These are phyloP conservation scores for Lineus longissimus DNA, from an alignment of 1,140 invertebrate species.

Conservation along the genomic window DNA sequence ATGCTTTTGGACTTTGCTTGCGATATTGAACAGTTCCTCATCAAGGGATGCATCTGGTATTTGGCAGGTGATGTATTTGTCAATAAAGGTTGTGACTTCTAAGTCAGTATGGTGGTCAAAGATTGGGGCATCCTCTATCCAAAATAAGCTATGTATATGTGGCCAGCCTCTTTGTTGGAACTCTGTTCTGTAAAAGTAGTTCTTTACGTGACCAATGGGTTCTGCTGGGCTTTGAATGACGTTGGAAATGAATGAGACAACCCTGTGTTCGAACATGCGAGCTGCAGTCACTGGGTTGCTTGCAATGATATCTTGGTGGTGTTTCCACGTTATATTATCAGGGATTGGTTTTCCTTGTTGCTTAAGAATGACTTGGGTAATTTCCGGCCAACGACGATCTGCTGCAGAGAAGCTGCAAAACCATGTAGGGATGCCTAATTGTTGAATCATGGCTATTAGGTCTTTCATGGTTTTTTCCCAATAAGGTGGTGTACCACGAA, in stretches of 20 bases:
- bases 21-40: neutral
- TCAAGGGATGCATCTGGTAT: neutral
- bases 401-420: conserved; percentile 2
- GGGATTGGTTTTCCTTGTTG: too few relatives aligned
- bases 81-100: neutral
- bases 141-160: conserved; percentile 36
- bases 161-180: conserved; percentile 12
- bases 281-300: conserved; percentile 20
- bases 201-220: conserved; percentile 17
- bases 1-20: neutral
- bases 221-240: conserved; percentile 7
- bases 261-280: conserved; percentile 18
- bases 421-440: conserved; percentile 2
- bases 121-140: conserved; percentile 29
- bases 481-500: neutral
- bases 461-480: conserved; percentile 6
- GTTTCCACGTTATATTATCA: too few relatives aligned
- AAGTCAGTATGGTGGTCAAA: neutral
- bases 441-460: neutral
- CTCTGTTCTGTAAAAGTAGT: conserved; percentile 4
- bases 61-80: neutral
- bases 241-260: conserved; percentile 15
- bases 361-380: neutral
- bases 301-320: neutral
- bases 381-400: neutral